Evolutionary conservation across 1,140 invertebrate genomes (phyloP).

Genomic region (Lasioglossum baleicum): DNA sequence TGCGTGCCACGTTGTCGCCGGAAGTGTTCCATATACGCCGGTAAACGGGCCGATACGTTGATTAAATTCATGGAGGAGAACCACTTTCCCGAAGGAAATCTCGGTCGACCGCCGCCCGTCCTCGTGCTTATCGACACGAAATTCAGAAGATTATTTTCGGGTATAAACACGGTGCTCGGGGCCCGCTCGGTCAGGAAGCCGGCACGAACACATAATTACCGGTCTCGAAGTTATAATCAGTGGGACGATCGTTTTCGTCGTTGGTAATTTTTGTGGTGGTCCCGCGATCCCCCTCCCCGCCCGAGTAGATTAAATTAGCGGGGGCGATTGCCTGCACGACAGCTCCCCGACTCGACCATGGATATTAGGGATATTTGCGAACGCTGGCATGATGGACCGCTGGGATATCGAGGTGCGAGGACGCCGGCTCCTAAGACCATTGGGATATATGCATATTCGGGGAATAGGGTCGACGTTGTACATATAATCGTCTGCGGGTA

Average conservation of each 20-base stretch:
- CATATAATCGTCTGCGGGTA: background rate
- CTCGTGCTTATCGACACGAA: conserved; percentile 7
- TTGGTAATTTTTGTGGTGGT: conserved; percentile 21
- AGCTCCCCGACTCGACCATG: too few relatives aligned
- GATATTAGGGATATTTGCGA: conserved; percentile 19
- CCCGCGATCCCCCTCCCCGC: background rate
- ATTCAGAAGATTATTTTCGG: conserved; percentile 20
- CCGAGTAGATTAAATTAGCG: conserved; percentile 24
- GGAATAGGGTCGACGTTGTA: background rate
- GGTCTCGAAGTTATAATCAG: conserved; percentile 7
- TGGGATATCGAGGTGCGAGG: background rate
- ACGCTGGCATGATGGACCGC: background rate
- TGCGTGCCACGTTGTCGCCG: background rate
- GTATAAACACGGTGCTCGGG: conserved; percentile 11
- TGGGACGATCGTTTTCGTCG: conserved; percentile 5
- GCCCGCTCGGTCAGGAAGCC: background rate
- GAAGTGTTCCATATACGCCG: background rate
- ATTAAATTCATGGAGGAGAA: background rate
- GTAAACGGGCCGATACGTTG: background rate
- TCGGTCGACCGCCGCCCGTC: background rate
- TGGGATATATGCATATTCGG: background rate
- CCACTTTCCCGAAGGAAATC: background rate
- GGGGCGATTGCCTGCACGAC: conserved; percentile 9
- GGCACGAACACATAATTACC: conserved; percentile 29
- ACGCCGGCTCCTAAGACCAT: background rate